Evolutionary conservation across 2,888 invertebrate species (phyloP).

Genomic region (Merodon equestris): DNA sequence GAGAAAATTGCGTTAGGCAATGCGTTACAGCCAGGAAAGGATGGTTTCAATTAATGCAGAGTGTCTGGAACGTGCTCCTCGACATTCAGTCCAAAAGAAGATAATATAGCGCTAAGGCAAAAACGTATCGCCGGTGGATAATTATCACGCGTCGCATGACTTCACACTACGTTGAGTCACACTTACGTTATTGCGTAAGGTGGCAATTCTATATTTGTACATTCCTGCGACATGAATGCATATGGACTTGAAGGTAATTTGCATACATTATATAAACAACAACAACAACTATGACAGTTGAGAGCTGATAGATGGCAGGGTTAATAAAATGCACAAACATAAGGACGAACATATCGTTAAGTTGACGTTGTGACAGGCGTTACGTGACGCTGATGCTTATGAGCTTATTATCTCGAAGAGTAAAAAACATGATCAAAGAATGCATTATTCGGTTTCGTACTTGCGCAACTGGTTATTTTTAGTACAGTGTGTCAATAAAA

Average conservation of each 20-base stretch:
- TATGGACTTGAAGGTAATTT: slow-evolving; percentile 21
- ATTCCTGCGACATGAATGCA: neutral
- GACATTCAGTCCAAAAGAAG: too few relatives aligned
- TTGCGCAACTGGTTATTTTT: too few relatives aligned
- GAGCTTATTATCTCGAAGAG: slow-evolving; percentile 2
- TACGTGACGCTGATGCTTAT: slow-evolving; percentile 34
- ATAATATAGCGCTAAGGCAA: neutral
- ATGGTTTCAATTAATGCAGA: too few relatives aligned
- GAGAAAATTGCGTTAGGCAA: slow-evolving; percentile 1
- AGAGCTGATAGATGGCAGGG: slow-evolving; percentile 57
- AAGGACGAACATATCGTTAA: slow-evolving; percentile 43
- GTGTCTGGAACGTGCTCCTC: too few relatives aligned
- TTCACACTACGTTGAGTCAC: neutral
- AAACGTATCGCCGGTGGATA: neutral
- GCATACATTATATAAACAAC: slow-evolving; percentile 26
- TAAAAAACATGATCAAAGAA: neutral
- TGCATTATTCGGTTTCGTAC: too few relatives aligned
- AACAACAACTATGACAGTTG: slow-evolving; percentile 50
- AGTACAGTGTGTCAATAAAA: too few relatives aligned
- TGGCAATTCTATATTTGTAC: neutral
- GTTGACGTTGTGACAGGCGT: slow-evolving; percentile 36
- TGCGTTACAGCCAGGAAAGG: neutral
- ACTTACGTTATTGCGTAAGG: slow-evolving; percentile 14
- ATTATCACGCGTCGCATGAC: neutral
- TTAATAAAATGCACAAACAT: slow-evolving; percentile 34